phyloP scores from a whole-genome alignment of 2,888 invertebrate species.

The Aleiodes alternator region DNA sequence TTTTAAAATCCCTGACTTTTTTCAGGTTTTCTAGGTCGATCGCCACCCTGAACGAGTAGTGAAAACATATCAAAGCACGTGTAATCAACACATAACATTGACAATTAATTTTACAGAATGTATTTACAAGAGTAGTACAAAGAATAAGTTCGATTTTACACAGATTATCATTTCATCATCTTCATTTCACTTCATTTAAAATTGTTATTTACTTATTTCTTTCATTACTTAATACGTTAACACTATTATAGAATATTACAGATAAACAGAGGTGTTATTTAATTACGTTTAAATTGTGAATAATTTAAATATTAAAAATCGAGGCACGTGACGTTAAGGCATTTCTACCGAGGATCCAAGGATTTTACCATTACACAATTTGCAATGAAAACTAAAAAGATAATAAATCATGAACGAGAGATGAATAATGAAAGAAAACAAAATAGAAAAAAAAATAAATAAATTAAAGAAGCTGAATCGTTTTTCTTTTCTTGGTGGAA shows the following conservation, averaged over 20 bases:
- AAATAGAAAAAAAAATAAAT: background rate
- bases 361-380: slow-evolving; percentile 28
- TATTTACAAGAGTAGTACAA: slow-evolving; percentile 72
- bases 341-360: slow-evolving; percentile 66
- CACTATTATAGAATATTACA: slow-evolving; percentile 56
- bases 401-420: slow-evolving; percentile 5
- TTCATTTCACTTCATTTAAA: slow-evolving; percentile 15
- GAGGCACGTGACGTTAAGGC: slow-evolving; percentile 72
- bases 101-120: slow-evolving; percentile 69
- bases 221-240: slow-evolving; percentile 45
- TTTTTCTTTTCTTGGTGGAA: background rate
- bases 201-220: background rate
- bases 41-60: too few species aligned
- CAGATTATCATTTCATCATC: slow-evolving; percentile 52
- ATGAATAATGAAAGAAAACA: background rate
- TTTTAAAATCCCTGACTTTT: too few species aligned
- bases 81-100: slow-evolving; percentile 51
- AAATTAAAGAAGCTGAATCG: slow-evolving; percentile 26
- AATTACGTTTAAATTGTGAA: slow-evolving; percentile 57
- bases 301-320: slow-evolving; percentile 68
- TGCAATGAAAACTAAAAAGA: slow-evolving; percentile 1
- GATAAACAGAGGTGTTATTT: slow-evolving; percentile 58
- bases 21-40: too few species aligned
- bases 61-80: slow-evolving; percentile 15
- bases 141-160: slow-evolving; percentile 70